Conservation (phyloP, 2,113 vertebrate genomes). For the Microtus richardsoni region DNA sequence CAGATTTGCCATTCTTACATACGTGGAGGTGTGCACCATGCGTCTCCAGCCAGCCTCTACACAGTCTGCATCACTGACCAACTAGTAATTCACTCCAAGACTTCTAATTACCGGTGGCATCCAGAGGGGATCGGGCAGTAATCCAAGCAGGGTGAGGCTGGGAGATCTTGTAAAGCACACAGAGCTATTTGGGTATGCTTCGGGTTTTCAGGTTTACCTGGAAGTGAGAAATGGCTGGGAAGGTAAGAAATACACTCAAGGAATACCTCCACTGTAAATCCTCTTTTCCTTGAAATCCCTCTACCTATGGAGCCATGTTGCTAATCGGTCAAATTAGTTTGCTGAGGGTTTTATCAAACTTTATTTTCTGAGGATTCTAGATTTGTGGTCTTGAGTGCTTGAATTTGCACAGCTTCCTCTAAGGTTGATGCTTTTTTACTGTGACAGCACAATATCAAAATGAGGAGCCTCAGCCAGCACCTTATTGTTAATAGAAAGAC, state of each 20-base stretch:
- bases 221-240: not conserved
- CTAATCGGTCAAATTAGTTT: not conserved
- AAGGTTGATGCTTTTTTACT: not conserved
- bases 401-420: not conserved
- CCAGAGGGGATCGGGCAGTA: not conserved
- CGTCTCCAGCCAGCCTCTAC: not conserved
- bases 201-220: not conserved
- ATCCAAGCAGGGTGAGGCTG: too few relatives aligned
- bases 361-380: not conserved
- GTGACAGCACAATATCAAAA: too few relatives aligned
- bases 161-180: not conserved
- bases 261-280: accelerated
- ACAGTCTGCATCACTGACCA: not conserved
- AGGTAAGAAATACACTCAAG: not conserved
- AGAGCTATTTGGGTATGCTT: not conserved
- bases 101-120: not conserved
- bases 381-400: not conserved
- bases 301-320: not conserved
- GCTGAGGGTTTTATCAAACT: not conserved
- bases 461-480: not conserved
- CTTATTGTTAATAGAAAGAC: not conserved
- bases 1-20: not conserved
- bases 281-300: not conserved
- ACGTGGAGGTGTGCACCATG: not conserved
- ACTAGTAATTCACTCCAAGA: not conserved